A percentile compares a stretch with the other conserved stretches of the same genome.
Conservation (phyloP, 2,113 vertebrate genomes). For the Campylomormyrus numenius region DNA sequence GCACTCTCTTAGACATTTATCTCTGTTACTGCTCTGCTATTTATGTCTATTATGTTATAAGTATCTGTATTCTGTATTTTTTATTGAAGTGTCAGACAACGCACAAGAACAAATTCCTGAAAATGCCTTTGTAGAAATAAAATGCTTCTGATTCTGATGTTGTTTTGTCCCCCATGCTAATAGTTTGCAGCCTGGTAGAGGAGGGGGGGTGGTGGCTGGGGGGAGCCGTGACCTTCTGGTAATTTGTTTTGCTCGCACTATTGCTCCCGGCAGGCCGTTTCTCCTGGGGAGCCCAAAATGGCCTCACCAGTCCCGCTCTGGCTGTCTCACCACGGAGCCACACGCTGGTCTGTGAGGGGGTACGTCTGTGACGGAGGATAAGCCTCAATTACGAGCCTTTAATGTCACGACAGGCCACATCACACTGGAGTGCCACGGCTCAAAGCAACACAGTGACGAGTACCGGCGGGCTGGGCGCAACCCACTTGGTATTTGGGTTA, state of each 20-base stretch:
- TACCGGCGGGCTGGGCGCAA: not conserved
- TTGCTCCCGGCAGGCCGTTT: not conserved
- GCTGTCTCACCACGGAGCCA: not conserved
- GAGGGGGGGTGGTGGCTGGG: no score
- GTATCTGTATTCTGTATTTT: not conserved
- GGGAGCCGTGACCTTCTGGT: not conserved
- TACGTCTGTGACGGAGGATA: not conserved
- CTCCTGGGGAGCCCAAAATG: not conserved
- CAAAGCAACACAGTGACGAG: not conserved
- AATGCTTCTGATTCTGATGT: not conserved
- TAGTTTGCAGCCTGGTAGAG: not conserved
- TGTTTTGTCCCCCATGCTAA: not conserved
- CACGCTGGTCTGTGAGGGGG: not conserved
- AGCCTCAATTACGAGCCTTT: constrained; percentile 4
- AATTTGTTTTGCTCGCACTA: not conserved
- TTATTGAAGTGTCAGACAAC: not conserved
- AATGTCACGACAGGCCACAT: constrained; percentile 1
- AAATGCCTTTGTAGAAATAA: not conserved
- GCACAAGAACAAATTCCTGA: not conserved
- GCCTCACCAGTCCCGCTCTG: not conserved
- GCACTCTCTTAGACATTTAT: not conserved
- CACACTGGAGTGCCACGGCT: not conserved
- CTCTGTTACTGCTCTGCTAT: not conserved
- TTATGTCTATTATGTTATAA: not conserved
- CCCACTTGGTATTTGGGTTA: constrained; percentile 4